Conservation (phyloP, 2,797 vertebrate species). For the Malurus splendens region DNA sequence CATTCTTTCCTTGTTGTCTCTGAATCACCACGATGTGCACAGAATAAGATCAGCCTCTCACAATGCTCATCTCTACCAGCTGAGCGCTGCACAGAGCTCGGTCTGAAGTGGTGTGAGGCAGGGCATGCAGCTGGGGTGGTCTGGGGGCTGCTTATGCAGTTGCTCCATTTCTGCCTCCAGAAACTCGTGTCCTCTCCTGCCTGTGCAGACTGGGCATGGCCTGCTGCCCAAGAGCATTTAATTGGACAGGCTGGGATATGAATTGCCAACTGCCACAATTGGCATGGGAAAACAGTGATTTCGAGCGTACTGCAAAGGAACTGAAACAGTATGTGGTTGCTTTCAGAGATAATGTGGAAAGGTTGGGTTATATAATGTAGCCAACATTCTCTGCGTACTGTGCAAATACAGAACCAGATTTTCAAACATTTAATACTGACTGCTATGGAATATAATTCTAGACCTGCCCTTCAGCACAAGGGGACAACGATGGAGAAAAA, state of each 20-base stretch:
- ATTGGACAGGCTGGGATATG: background rate
- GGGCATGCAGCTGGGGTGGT: background rate
- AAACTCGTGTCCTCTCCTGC: background rate
- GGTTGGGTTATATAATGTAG: background rate
- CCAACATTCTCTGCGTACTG: background rate
- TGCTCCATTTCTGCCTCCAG: background rate
- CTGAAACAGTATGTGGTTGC: background rate
- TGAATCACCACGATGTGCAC: background rate
- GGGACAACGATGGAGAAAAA: background rate
- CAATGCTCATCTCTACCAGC: background rate
- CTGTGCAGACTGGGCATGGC: background rate
- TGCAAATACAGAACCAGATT: background rate
- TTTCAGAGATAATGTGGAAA: background rate
- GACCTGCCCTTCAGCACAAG: background rate
- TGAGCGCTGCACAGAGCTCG: background rate
- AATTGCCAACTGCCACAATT: background rate
- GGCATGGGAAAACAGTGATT: background rate
- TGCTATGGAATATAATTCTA: background rate
- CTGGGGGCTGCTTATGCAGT: background rate
- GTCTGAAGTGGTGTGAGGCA: rapidly evolving
- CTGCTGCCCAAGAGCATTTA: background rate
- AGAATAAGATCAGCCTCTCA: background rate
- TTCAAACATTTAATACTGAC: background rate
- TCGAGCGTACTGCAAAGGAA: background rate
- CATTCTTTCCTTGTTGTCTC: background rate